Percentiles rank a stretch among this genome's conserved stretches.
phyloP scores from a whole-genome alignment of 1,140 invertebrate species.

The Brachionus plicatilis region DNA sequence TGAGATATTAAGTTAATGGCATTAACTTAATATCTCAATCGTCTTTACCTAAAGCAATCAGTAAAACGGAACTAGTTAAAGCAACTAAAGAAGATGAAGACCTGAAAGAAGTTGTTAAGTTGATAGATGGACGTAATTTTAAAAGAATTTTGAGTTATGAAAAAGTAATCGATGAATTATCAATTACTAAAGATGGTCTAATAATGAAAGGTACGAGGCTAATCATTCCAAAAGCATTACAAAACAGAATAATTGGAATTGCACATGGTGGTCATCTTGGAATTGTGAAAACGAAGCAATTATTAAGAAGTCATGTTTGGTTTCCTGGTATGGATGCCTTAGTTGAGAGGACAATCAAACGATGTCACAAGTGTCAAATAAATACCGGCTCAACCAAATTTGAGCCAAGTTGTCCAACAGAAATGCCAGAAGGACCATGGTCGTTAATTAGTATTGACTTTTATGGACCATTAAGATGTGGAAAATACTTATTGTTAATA shows the following conservation, averaged over 20 bases:
- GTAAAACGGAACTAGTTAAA: no score
- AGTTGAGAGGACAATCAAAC: constrained; percentile 40
- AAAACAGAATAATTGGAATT: constrained; percentile 40
- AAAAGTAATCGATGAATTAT: no score
- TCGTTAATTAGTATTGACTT: constrained; percentile 45
- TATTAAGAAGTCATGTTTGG: constrained; percentile 43
- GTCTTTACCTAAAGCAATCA: no score
- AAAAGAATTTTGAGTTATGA: no score
- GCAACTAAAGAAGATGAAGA: no score
- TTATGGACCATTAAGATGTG: constrained; percentile 45
- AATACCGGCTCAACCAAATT: constrained; percentile 42
- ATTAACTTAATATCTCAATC: no score
- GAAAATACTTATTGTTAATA: constrained; percentile 44
- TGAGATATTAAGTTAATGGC: no score
- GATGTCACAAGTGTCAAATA: constrained; percentile 43
- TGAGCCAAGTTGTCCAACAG: no score
- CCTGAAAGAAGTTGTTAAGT: no score
- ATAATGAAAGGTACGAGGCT: no score
- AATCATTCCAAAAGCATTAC: constrained; percentile 41
- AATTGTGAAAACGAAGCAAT: constrained; percentile 43
- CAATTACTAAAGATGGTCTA: no score
- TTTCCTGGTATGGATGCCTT: constrained; percentile 42
- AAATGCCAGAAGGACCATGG: constrained; percentile 41
- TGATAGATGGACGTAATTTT: no score
- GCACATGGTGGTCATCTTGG: constrained; percentile 42